phyloP scores from a whole-genome alignment of 2,797 vertebrate species.

The Fratercula arctica region DNA sequence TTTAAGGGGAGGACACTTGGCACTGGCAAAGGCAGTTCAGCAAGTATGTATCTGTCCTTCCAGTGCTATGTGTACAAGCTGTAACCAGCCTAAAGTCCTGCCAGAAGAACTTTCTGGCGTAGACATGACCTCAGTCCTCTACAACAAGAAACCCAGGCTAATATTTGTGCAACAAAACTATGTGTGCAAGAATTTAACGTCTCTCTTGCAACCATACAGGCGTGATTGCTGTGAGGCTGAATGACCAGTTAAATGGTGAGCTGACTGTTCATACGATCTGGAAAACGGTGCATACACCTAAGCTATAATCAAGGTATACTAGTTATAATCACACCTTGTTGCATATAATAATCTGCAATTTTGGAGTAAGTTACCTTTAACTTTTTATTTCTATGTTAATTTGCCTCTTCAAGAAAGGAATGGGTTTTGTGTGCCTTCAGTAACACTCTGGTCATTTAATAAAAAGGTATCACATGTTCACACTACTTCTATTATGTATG shows the following conservation, averaged over 20 bases:
- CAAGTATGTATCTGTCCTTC: neutral
- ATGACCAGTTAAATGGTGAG: neutral
- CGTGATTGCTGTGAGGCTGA: neutral
- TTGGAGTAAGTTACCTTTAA: neutral
- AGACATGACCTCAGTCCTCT: constrained; percentile 54
- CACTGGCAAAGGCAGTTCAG: neutral
- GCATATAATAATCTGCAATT: neutral
- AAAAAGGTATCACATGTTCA: neutral
- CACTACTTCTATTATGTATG: neutral
- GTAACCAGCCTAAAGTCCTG: neutral
- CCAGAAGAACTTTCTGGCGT: constrained; percentile 2
- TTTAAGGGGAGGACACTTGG: neutral
- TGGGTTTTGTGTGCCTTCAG: neutral
- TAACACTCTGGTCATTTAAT: neutral
- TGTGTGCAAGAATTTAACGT: neutral
- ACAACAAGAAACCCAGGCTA: neutral
- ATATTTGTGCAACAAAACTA: constrained; percentile 11
- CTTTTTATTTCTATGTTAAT: neutral
- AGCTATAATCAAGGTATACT: neutral
- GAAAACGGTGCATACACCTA: neutral
- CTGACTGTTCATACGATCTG: neutral
- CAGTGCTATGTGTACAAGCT: neutral
- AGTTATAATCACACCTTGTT: neutral
- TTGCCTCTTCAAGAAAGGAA: neutral
- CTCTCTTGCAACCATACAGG: neutral